Conservation (phyloP, 2,113 vertebrate species). For the Pedionomus torquatus region DNA sequence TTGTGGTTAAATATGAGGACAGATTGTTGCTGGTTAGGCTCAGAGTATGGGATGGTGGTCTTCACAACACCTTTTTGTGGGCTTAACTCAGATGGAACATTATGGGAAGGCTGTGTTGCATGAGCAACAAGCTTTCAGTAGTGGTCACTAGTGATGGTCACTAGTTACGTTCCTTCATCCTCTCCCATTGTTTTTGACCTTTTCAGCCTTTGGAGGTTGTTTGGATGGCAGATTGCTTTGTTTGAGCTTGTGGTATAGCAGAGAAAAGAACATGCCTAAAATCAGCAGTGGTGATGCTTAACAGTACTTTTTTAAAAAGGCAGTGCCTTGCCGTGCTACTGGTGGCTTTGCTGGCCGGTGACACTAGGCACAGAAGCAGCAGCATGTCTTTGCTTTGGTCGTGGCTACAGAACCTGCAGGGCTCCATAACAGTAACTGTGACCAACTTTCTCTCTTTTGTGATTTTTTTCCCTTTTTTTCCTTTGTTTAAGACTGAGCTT, state of each 20-base stretch:
- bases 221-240: not conserved
- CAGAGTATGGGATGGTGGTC: not conserved
- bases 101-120: accelerated
- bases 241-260: not conserved
- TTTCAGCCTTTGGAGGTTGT: not conserved
- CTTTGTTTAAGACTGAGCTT: constrained; percentile 67
- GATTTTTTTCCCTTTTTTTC: constrained; percentile 32
- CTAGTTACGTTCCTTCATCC: not conserved
- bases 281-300: not conserved
- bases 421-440: constrained; percentile 56
- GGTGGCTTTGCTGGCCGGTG: constrained; percentile 55
- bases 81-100: not conserved
- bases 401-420: constrained; percentile 35
- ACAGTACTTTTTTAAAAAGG: not conserved
- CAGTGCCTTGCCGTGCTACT: constrained; percentile 35
- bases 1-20: not conserved
- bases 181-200: not conserved
- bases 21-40: not conserved
- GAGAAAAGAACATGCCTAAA: not conserved
- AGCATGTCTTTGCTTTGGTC: constrained; percentile 55
- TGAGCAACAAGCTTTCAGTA: accelerated
- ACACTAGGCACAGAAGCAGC: constrained; percentile 55
- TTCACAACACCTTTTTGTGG: not conserved
- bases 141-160: accelerated
- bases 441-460: constrained; percentile 61